phyloP scores from a whole-genome alignment of 2,888 invertebrate genomes.

The Acrocyrtus sp. region DNA sequence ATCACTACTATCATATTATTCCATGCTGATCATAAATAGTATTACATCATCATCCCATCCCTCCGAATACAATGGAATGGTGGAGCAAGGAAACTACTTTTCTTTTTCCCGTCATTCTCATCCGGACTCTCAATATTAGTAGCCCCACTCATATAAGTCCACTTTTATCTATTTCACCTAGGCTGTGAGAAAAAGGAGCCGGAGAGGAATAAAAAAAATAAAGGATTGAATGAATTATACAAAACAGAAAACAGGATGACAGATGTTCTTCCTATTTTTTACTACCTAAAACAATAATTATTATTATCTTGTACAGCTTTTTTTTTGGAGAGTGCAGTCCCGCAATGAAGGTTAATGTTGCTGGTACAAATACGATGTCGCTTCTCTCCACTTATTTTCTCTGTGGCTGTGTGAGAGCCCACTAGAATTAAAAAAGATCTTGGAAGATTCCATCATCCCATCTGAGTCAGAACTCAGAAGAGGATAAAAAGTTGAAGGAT shows the following conservation, averaged over 20 bases:
- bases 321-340: too few relatives aligned
- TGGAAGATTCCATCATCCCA: too few relatives aligned
- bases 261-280: constrained; percentile 56
- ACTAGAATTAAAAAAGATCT: not conserved
- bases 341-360: not conserved
- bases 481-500: too few relatives aligned
- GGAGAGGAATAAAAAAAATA: not conserved
- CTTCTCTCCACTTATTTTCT: not conserved
- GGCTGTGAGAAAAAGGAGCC: constrained; percentile 1
- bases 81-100: not conserved
- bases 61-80: not conserved
- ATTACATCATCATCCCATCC: not conserved
- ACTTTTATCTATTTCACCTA: too few relatives aligned
- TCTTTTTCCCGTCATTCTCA: not conserved
- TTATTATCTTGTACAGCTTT: too few relatives aligned
- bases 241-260: constrained; percentile 47
- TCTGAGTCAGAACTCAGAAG: too few relatives aligned
- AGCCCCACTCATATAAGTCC: too few relatives aligned
- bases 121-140: not conserved
- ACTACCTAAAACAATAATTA: constrained; percentile 2
- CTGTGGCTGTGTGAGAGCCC: not conserved
- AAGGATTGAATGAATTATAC: not conserved
- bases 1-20: not conserved
- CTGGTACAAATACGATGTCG: not conserved
- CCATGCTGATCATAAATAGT: not conserved